Base-by-base conservation (phyloP, 2,797 vertebrate species). In the Luscinia luscinia region DNA sequence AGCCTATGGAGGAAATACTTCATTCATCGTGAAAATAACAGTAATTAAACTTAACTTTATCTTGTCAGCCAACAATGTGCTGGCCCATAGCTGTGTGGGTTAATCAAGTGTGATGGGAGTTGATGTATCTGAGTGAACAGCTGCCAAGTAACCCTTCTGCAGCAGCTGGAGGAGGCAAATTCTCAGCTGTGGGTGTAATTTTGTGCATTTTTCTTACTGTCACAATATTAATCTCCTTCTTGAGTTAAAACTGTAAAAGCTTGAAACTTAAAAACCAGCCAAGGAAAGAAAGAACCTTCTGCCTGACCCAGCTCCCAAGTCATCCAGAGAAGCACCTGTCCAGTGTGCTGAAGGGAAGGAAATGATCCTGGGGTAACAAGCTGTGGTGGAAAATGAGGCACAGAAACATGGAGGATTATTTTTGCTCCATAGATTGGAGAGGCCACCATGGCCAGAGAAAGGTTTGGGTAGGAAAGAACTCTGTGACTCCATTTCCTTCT, bases 31-130 rank as follows among this genome's bases (percentile, higher is more conserved):
- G 96, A 95, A 97, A 97, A 96, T 97, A 97, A 97, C 83, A 95
- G 96, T 97, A 96, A 97, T 97, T 97, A 98, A 97, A 97, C 86
- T 95, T 96, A 94, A 97, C 95, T 97, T 95, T 97, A 84, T 96
- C 96, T 97, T 96, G 94, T 96, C 94, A 96, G 95, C 90, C 87
- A 97, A 92, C 92, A 76, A 83, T 51, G 76, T 80, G 96, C 87
- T 94, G 94, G 94, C 90, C 95, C 92, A 79, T 96, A 92, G 96
- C 94, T 94, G 86, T 84, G 96, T 84, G 92, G 95, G 96, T 96
- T 97, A 97, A 97, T 78, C 96, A 96, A 97, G 95, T 96, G 84
- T 95, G 93, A 95, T 62, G 61, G 89, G 9, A 89, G 90, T 61
- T 82, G 95, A 92, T 93, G 77, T 70, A 75, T 86, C 87, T 2